These are phyloP conservation scores for Triplophysa tibetana DNA, from an alignment of 2,113 vertebrate species.

Conservation along the genomic window DNA sequence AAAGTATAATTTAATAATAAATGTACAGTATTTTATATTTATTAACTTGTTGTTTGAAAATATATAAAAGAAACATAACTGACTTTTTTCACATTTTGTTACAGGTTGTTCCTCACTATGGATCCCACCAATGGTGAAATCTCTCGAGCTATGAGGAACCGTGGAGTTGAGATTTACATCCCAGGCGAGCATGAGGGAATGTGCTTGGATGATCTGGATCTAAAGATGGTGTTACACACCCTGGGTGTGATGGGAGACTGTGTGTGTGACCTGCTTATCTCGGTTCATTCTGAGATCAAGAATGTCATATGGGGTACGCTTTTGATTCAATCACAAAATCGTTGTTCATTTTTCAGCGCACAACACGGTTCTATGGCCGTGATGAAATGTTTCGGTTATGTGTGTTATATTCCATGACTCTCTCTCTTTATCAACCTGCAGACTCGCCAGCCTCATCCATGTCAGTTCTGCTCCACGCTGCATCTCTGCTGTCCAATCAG, in stretches of 20 bases:
- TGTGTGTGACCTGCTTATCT: conserved; percentile 82
- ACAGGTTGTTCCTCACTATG: conserved; percentile 94
- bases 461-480: conserved; percentile 83
- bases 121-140: conserved; percentile 94
- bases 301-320: conserved; percentile 78
- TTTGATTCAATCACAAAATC: neutral
- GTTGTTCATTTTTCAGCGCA: neutral
- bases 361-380: too few species aligned
- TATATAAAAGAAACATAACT: too few species aligned
- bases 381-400: too few species aligned
- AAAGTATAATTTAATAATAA: too few species aligned
- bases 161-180: conserved; percentile 92
- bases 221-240: conserved; percentile 86
- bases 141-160: conserved; percentile 96
- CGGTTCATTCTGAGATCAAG: conserved; percentile 82
- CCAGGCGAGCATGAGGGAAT: conserved; percentile 80
- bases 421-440: conserved; percentile 56
- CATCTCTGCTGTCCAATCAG: conserved; percentile 81
- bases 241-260: conserved; percentile 85
- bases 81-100: neutral
- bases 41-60: too few species aligned
- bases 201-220: conserved; percentile 78
- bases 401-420: neutral
- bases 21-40: too few species aligned
- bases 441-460: conserved; percentile 82